phyloP scores from a whole-genome alignment of 2,888 invertebrate genomes.

The Halictus ligatus region DNA sequence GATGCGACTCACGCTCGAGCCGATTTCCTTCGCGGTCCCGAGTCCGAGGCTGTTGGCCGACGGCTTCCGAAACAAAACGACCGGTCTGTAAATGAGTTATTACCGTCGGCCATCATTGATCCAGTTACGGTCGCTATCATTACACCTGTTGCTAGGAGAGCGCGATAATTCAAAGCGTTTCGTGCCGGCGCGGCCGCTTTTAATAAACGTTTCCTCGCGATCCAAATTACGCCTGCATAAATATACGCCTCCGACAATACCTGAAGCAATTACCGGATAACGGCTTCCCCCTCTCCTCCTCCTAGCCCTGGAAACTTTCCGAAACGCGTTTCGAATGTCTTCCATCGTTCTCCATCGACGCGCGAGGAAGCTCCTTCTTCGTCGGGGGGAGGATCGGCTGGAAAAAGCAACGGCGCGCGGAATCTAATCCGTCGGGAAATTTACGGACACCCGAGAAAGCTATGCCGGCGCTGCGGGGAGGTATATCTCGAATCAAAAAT shows the following conservation, averaged over 20 bases:
- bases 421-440: constrained; percentile 23
- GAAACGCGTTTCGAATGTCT: not conserved
- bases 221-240: not conserved
- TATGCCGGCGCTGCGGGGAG: not conserved
- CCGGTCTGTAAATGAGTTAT: not conserved
- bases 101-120: constrained; percentile 20
- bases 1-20: not conserved
- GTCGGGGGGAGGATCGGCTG: not conserved
- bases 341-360: not conserved
- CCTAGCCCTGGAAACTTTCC: not conserved
- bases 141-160: constrained; percentile 30
- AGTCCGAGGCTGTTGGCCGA: not conserved
- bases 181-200: not conserved
- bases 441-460: constrained; percentile 4
- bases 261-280: constrained; percentile 2
- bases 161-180: constrained; percentile 18
- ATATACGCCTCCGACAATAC: not conserved
- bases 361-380: not conserved
- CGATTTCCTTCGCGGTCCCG: not conserved
- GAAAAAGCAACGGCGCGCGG: not conserved
- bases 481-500: constrained; percentile 34
- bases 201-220: not conserved
- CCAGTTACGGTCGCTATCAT: constrained; percentile 12
- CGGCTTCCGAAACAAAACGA: constrained; percentile 19
- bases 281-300: not conserved